Base-by-base conservation (phyloP, 2,113 vertebrate genomes). In the Eolophus roseicapilla region DNA sequence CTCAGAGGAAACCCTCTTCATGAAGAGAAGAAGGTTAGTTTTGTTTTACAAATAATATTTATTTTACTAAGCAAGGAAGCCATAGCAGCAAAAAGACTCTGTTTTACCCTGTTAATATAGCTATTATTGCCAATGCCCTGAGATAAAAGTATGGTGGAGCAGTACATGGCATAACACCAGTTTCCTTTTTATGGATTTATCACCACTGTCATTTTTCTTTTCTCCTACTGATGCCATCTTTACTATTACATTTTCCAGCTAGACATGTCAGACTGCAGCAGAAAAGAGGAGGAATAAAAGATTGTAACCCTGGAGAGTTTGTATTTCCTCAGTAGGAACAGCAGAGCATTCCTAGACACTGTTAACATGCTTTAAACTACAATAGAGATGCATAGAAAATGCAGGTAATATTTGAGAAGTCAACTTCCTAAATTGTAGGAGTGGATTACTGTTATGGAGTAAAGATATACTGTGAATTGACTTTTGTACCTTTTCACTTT, bases 161-260 rank as follows among this genome's bases (percentile, higher is more conserved):
- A 80, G 41, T n/a, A 19, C 4, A 2, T 37, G 63, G 23, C 11
- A 82, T 11, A 80, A 2, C 17, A 80, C 10, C 41, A 46, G 4
- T 35, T 81, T 70, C 23, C 9, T 92, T 81, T 78, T 59, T 29
- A 88, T 8, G 19, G 31, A 67, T 83, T 77, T 74, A 2, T 49
- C 65, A 25, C 24, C 67, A 69, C 11, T 39, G 11, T 18, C 1
- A 25, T 77, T 90, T 92, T 19, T 64, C 10, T 28, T 91, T 90
- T 88, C 46, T 91, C 41, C 37, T 74, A 16, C 37, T 70, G 43
- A 70, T 1, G 1, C 23, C 0, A 0, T 35, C 39, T 77, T 85
- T 11, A 1, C 24, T 50, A 33, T 70, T 43, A 57, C 12, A 52
- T 15, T 64, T 95, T 65, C 21, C 39, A 86, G 29, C 17, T 33